phyloP scores from a whole-genome alignment of 2,888 invertebrate species.

The Eulithis testata region DNA sequence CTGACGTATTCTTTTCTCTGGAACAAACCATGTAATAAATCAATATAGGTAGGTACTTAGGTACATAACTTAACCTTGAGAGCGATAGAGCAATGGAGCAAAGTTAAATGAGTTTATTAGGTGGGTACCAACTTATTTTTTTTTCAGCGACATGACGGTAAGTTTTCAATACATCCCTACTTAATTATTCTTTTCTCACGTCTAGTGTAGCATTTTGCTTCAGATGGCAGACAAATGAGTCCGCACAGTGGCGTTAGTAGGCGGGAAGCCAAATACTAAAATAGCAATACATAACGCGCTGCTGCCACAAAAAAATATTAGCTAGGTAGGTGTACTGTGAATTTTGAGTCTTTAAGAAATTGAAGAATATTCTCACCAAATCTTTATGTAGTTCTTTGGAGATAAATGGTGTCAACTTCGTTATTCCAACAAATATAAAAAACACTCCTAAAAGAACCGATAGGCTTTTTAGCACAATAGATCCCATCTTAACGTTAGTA shows the following conservation, averaged over 20 bases:
- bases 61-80: too few relatives aligned
- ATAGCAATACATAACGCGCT: slow-evolving; percentile 73
- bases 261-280: slow-evolving; percentile 83
- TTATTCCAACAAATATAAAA: slow-evolving; percentile 97
- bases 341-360: slow-evolving; percentile 55
- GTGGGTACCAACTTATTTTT: too few relatives aligned
- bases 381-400: slow-evolving; percentile 98
- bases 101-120: too few relatives aligned
- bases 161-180: too few relatives aligned
- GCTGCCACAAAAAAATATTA: slow-evolving; percentile 72
- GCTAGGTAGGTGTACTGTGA: slow-evolving; percentile 38
- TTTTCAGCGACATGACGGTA: too few relatives aligned
- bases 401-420: slow-evolving; percentile 95
- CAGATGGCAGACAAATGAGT: slow-evolving; percentile 67
- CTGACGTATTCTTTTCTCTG: slow-evolving; percentile 97
- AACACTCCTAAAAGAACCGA: slow-evolving; percentile 96
- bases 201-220: too few relatives aligned
- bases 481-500: slow-evolving; percentile 68
- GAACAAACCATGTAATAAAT: slow-evolving; percentile 60
- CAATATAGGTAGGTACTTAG: not conserved
- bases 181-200: too few relatives aligned
- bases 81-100: too few relatives aligned
- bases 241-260: slow-evolving; percentile 68
- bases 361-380: slow-evolving; percentile 88
- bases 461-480: slow-evolving; percentile 95